Conservation (phyloP, 2,888 invertebrate genomes). For the Tubulanus polymorphus region DNA sequence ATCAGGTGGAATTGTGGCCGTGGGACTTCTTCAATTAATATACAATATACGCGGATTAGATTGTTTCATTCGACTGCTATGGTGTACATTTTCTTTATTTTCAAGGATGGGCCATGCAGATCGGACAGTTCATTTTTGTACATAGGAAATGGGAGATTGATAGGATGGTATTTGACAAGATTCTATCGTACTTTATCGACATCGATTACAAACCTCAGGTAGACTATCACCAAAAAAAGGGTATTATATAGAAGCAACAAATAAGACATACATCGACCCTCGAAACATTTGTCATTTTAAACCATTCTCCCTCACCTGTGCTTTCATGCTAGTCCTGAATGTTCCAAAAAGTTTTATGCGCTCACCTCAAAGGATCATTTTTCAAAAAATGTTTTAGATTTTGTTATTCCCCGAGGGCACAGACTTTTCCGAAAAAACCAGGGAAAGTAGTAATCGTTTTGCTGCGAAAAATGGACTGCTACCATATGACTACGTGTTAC, state of each 20-base stretch:
- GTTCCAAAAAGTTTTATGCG: too few relatives aligned
- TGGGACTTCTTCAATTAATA: too few relatives aligned
- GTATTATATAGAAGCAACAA: too few relatives aligned
- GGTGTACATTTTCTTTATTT: conserved; percentile 1
- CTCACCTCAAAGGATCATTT: too few relatives aligned
- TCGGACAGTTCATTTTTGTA: conserved; percentile 78
- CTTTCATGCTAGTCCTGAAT: too few relatives aligned
- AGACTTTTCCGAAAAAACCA: conserved; percentile 70
- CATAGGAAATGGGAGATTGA: conserved; percentile 79
- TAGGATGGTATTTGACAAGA: conserved; percentile 60
- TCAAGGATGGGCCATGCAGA: conserved; percentile 73
- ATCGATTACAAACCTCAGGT: conserved; percentile 61
- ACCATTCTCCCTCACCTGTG: too few relatives aligned
- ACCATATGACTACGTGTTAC: conserved; percentile 71
- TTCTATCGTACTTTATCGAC: conserved; percentile 70
- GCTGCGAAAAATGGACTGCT: conserved; percentile 65
- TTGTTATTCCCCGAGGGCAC: conserved; percentile 85
- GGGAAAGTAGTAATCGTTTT: conserved; percentile 67
- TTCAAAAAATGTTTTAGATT: conserved; percentile 59
- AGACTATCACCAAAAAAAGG: too few relatives aligned
- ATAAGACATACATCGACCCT: too few relatives aligned
- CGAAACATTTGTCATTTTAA: too few relatives aligned
- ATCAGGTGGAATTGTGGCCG: too few relatives aligned
- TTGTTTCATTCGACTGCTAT: not conserved
- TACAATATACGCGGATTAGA: too few relatives aligned